Evolutionary conservation across 2,113 vertebrate species (phyloP).

Genomic region (Takifugu flavidus): DNA sequence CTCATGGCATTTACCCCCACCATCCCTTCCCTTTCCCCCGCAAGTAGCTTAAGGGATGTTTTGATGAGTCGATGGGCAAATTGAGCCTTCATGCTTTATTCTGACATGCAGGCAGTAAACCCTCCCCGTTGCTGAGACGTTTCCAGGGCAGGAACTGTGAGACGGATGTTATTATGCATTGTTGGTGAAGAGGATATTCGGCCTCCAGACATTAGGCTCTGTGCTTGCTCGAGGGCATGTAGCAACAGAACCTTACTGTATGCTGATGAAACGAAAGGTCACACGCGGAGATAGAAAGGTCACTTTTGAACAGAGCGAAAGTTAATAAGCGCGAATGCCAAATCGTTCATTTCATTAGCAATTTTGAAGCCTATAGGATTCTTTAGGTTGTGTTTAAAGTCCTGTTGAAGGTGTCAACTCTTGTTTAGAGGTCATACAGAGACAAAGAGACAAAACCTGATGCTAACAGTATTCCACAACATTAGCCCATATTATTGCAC

Average conservation of each 20-base stretch:
- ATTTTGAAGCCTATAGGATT: too few relatives aligned
- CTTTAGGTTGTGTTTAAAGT: too few relatives aligned
- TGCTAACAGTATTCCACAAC: too few relatives aligned
- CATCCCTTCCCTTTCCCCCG: not conserved
- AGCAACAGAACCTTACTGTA: constrained; percentile 27
- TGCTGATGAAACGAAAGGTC: constrained; percentile 27
- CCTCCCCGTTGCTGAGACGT: constrained; percentile 47
- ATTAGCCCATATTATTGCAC: too few relatives aligned
- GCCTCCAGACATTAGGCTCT: constrained; percentile 51
- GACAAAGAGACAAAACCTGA: too few relatives aligned
- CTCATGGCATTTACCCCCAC: constrained; percentile 28
- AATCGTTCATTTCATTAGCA: not conserved
- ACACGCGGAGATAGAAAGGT: not conserved
- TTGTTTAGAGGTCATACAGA: too few relatives aligned
- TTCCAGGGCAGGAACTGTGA: constrained; percentile 40
- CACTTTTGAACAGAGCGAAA: constrained; percentile 10
- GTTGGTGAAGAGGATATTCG: constrained; percentile 49
- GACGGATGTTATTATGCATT: constrained; percentile 59
- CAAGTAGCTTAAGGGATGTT: constrained; percentile 43
- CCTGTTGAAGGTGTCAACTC: too few relatives aligned
- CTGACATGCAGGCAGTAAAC: constrained; percentile 55
- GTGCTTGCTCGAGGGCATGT: constrained; percentile 57
- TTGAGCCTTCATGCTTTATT: constrained; percentile 72
- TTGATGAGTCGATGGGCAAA: constrained; percentile 57
- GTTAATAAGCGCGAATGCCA: not conserved